phyloP scores from a whole-genome alignment of 2,888 invertebrate species.

The Anarsia innoxiella region DNA sequence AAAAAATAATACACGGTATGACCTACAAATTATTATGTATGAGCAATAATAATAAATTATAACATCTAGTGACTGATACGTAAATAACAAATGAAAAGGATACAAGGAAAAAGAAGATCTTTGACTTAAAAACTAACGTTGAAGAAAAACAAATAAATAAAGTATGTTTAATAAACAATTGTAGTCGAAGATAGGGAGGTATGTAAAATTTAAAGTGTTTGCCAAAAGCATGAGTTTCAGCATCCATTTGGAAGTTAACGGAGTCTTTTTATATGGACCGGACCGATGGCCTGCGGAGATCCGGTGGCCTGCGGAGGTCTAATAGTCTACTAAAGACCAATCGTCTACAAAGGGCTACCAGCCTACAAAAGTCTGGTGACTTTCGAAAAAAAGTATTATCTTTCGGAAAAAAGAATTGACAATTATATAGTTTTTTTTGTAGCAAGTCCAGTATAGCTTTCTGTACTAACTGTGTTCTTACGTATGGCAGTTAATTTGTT shows the following conservation, averaged over 20 bases:
- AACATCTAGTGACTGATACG: constrained; percentile 13
- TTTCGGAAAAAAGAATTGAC: too few relatives aligned
- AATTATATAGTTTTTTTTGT: too few relatives aligned
- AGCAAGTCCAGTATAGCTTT: too few relatives aligned
- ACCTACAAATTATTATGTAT: constrained; percentile 6
- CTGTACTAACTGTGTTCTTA: too few relatives aligned
- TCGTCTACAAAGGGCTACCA: too few relatives aligned
- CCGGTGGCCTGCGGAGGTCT: neutral
- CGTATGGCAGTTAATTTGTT: too few relatives aligned
- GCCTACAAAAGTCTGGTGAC: too few relatives aligned
- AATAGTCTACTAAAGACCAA: too few relatives aligned
- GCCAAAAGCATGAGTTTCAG: too few relatives aligned
- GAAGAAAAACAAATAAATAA: neutral
- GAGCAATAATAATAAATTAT: constrained; percentile 10
- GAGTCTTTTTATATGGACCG: neutral
- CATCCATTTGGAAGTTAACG: too few relatives aligned
- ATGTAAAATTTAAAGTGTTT: too few relatives aligned
- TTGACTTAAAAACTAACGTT: constrained; percentile 17
- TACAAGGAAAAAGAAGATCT: constrained; percentile 17
- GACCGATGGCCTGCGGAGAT: neutral
- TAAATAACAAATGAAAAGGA: constrained; percentile 3
- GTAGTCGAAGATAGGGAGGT: neutral
- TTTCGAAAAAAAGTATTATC: too few relatives aligned
- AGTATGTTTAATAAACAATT: neutral
- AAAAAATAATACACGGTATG: neutral